These are phyloP conservation scores for Tringa solitaria DNA, from an alignment of 2,113 vertebrate genomes.

Conservation along the genomic window DNA sequence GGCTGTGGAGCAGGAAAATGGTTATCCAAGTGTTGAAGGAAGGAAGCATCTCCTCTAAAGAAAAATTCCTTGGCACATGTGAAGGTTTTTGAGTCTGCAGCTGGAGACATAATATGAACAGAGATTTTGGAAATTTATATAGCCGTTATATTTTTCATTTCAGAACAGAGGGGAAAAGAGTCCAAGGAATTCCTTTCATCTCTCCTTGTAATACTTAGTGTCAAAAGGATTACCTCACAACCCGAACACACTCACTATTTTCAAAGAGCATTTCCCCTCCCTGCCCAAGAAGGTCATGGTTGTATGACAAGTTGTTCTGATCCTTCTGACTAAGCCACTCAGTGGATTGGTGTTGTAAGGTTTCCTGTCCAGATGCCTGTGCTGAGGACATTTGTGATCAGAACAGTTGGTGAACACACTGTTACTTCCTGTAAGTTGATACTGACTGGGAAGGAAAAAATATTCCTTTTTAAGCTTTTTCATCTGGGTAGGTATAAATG, in stretches of 20 bases:
- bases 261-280: background rate
- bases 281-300: background rate
- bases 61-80: background rate
- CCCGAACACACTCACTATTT: background rate
- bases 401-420: background rate
- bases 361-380: background rate
- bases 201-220: background rate
- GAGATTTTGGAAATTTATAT: background rate
- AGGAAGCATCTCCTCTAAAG: background rate
- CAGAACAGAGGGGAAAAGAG: background rate
- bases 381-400: background rate
- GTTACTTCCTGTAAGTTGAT: background rate
- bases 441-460: background rate
- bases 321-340: background rate
- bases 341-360: background rate
- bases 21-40: background rate
- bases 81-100: background rate
- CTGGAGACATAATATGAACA: background rate
- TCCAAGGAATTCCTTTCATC: background rate
- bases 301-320: background rate
- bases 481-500: background rate
- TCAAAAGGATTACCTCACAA: background rate
- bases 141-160: background rate
- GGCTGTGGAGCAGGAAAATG: background rate
- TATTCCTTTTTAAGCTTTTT: background rate